Evolutionary conservation across 2,113 vertebrate genomes (phyloP), one percentile per base, ranked within the genome.

Genomic region (Chaetura pelagica): DNA sequence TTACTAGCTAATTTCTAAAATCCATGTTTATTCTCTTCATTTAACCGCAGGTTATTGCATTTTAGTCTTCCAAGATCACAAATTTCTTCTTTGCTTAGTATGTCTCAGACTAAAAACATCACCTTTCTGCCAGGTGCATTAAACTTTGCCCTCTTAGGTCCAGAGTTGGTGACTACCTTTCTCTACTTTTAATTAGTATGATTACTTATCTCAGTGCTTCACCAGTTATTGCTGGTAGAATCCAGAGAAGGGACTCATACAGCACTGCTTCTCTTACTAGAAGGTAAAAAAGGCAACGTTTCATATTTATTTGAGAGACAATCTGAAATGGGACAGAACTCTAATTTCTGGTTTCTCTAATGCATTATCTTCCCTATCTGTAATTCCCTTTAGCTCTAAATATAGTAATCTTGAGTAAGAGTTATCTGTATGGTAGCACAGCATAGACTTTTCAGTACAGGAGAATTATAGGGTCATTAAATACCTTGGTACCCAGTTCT

Each of bases 131-230:
- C 18, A 42, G 23, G 32, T 49, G 52, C 68, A 81, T 59, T 84
- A 87, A 93, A 88, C 55, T 80, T 66, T 63, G 14, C 51, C 86
- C 34, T 87, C 90, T 69, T 14, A 34, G 46, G 79, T 58, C 68
- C 52, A 51, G 72, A 80, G 42, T 3, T 75, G 76, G 63, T 61
- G 44, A 49, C 51, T 40, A 23, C 48, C 27, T 78, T 74, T 64
- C 72, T 93, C 78, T 57, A 84, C 75, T 88, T 92, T 83, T 86
- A 91, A 88, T 95, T 94, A 90, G 52, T 29, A 4, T 72, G 59
- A 93, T 93, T 84, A 81, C 64, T 93, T 87, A 68, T 49, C 48
- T 57, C 44, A 42, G 69, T n/a, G 49, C 84, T 64, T 84, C 89
- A 77, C 32, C 48, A 75, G 68, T 26, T 87, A 10, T 64, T 89